Base-by-base conservation (phyloP, 35 echinoderm and acorn worm genomes). In the Amphiura filiformis region DNA sequence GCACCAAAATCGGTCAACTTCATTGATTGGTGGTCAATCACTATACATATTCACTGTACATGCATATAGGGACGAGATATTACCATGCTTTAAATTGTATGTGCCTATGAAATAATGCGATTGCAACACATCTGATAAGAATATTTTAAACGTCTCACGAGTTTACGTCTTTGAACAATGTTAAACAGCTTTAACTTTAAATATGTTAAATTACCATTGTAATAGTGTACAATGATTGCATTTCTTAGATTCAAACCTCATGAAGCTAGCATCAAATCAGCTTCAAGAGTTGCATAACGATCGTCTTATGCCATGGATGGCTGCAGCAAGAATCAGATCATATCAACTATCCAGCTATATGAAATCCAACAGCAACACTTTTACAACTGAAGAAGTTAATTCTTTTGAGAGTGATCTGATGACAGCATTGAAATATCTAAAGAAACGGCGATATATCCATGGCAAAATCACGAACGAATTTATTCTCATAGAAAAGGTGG, bases 321-420 rank as follows among this genome's bases (percentile, higher is more conserved):
- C 26, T 39, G 42, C 32, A 12, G 42, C 31, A 22, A 40, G n/a
- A 39, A 81, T 40, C 12, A 38, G 79, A 39, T 41, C 79, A 17
- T 81, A 40, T 39, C 37, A 40, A 22, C 37, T 81, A 33, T 81
- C 79, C 13, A 37, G 42, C 20, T 81, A 81, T 20, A 39, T 39
- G 79, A 17, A 81, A 39, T 38, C 79, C 35, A n/a, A n/a, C n/a
- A 33, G 42, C 28, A 38, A 81, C 23, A 1, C 22, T 39, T 33
- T 81, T 40, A 39, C 0, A 11, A 28, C 31, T 11, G 79, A 81
- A 39, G 79, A 81, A 12, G 42, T 81, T 0, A 81, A 39, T 40
- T 14, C 79, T 5, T 81, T 81, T 81, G 79, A 81, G 23, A 37
- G 39, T 1, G 79, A 81, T 39, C 37, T 81, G 20, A 81, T 20